phyloP scores from a whole-genome alignment of 2,888 invertebrate species.

The Cotesia congregata region DNA sequence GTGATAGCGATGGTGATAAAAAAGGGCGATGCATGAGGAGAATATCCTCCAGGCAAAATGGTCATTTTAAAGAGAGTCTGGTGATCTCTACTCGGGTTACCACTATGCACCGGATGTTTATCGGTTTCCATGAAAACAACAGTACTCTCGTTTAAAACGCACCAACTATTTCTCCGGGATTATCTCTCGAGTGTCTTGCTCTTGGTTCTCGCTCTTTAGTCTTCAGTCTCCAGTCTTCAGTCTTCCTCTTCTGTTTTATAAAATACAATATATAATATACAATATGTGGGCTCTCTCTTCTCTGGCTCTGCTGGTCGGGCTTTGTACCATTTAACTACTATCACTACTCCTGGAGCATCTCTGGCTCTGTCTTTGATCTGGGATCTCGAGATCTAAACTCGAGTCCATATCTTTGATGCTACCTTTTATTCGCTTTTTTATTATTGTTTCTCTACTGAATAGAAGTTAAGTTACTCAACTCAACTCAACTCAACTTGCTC shows the following conservation, averaged over 20 bases:
- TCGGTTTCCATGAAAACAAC: neutral
- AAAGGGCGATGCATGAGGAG: neutral
- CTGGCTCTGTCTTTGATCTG: neutral
- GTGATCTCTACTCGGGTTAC: slow-evolving; percentile 18
- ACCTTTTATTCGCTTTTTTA: neutral
- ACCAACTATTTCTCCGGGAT: neutral
- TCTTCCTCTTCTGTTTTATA: neutral
- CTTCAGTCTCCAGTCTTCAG: neutral
- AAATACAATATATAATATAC: no score
- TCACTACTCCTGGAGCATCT: no score
- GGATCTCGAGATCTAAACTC: neutral
- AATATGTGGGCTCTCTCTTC: no score
- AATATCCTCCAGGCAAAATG: slow-evolving; percentile 18
- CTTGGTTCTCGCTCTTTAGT: neutral
- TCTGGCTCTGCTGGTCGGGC: no score
- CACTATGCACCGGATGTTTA: neutral
- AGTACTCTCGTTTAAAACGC: neutral
- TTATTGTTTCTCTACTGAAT: neutral
- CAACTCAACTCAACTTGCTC: neutral
- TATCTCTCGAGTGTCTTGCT: neutral
- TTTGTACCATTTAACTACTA: no score
- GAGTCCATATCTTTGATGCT: neutral
- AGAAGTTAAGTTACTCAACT: neutral
- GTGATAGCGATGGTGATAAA: neutral
- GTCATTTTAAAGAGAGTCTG: slow-evolving; percentile 17